A percentile compares a stretch with the other conserved stretches of the same genome.
Conservation (phyloP, 1,140 invertebrate species). For the Hyles euphorbiae region DNA sequence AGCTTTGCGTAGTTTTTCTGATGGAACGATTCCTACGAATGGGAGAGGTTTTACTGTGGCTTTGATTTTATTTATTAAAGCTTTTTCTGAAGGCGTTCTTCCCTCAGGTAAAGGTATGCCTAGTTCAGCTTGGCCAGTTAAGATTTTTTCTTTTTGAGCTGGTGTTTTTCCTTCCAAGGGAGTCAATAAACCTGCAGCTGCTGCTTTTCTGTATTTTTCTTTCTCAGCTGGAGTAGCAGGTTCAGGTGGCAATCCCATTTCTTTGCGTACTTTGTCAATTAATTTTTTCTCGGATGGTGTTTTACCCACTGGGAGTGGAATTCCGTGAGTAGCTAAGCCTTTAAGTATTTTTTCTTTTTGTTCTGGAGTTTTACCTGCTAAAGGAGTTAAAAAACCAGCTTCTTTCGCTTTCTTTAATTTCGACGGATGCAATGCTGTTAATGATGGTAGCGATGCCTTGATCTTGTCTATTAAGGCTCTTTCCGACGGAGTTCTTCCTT, state of each 20-base stretch:
- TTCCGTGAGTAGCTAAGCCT: slow-evolving; percentile 26
- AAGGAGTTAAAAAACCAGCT: slow-evolving; percentile 35
- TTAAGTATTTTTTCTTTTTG: slow-evolving; percentile 43
- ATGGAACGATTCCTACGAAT: slow-evolving; percentile 1
- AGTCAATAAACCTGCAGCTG: slow-evolving; percentile 23
- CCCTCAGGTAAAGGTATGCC: slow-evolving; percentile 32
- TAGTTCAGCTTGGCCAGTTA: slow-evolving; percentile 16
- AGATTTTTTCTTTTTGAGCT: slow-evolving; percentile 24
- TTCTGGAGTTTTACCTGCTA: slow-evolving; percentile 34
- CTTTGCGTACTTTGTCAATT: slow-evolving; percentile 9
- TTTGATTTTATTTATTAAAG: slow-evolving; percentile 28
- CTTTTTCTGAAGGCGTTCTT: slow-evolving; percentile 37
- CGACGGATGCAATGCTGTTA: slow-evolving; percentile 20
- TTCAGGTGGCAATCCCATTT: slow-evolving; percentile 24
- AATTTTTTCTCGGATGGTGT: slow-evolving; percentile 23
- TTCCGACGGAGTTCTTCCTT: slow-evolving; percentile 22
- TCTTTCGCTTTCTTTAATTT: slow-evolving; percentile 23
- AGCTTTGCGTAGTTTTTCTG: slow-evolving; percentile 12
- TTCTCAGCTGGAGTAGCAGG: slow-evolving; percentile 18
- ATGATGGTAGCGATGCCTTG: slow-evolving; percentile 7
- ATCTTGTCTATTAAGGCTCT: slow-evolving; percentile 22
- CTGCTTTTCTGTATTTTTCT: slow-evolving; percentile 28
- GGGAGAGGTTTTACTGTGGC: not conserved
- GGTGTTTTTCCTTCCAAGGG: slow-evolving; percentile 22
- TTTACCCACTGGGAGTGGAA: slow-evolving; percentile 33